Base-by-base conservation (phyloP, 1,140 invertebrate species). In the Zeugodacus cucurbitae region DNA sequence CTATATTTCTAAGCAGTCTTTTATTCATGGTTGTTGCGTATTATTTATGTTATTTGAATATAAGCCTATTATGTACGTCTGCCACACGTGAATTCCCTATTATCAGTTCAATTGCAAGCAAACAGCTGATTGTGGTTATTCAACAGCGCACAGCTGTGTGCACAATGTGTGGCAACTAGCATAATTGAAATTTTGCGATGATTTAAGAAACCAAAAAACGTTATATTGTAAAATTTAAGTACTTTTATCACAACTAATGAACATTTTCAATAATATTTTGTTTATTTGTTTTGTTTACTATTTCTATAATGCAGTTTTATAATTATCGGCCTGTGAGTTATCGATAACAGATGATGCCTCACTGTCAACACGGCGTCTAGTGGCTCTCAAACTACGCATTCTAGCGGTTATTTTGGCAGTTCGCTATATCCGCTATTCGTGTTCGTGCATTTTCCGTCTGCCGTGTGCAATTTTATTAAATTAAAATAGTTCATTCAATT, bases 1-100 rank as follows among this genome's bases (percentile, higher is more conserved):
- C 22, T 20, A 90, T 20, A 22, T 41, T 90, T 67, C 48, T 85
- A 64, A 85, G 6, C 29, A 89, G 26, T 34, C 64, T 87, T 54
- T 87, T 89, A 89, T 89, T 87, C 88, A 89, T 89, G 0, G 17
- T 88, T 8, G 8, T 26, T 78, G 2, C 26, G n/a, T 34, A 58
- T 22, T 44, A 48, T 29, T 87, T 87, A 48, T 29, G 7, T 54
- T 54, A 74, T 5, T 34, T 29, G 34, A 74, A 37, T 74, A 17
- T 41, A 22, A 41, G 67, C 32, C 0, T 22, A 74, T 74, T 74
- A 34, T 54, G 48, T 4, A 67, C n/a, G 4, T 67, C 7, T 11
- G 3, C 29, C 32, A 29, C 64, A 67, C 29, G 29, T 67, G 64
- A 67, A 67, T 62, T 62, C 22, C 20, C 22, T 62, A 17, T 11